phyloP scores from a whole-genome alignment of 2,888 invertebrate genomes.

The Tipula unca region DNA sequence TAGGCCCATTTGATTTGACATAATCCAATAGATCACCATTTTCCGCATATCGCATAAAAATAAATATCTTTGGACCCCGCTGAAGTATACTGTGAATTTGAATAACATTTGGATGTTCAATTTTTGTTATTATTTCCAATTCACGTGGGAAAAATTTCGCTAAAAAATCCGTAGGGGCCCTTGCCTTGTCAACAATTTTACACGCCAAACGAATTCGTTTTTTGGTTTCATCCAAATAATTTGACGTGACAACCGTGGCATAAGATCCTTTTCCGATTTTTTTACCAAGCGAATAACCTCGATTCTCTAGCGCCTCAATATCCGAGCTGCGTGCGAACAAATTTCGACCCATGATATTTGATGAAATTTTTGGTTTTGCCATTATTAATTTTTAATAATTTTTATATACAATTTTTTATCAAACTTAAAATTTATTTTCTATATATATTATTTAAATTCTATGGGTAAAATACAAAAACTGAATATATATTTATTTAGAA shows the following conservation, averaged over 20 bases:
- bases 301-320: slow-evolving; percentile 73
- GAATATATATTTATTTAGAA: not conserved
- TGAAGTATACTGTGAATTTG: slow-evolving; percentile 82
- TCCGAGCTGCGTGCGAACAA: slow-evolving; percentile 69
- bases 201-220: slow-evolving; percentile 63
- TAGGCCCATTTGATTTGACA: slow-evolving; percentile 65
- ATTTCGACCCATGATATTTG: slow-evolving; percentile 18
- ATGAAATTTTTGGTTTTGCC: slow-evolving; percentile 14
- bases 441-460: not conserved
- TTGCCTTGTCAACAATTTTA: slow-evolving; percentile 85
- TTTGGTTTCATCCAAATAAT: slow-evolving; percentile 64
- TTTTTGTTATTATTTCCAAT: slow-evolving; percentile 77
- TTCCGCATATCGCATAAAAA: slow-evolving; percentile 86
- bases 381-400: slow-evolving; percentile 14
- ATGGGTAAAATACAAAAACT: not conserved
- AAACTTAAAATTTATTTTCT: not conserved
- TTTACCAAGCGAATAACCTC: slow-evolving; percentile 72
- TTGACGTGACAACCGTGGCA: slow-evolving; percentile 81
- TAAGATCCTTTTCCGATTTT: slow-evolving; percentile 89
- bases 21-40: slow-evolving; percentile 84
- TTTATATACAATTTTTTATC: not conserved
- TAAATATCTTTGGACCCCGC: slow-evolving; percentile 73
- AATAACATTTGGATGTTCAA: slow-evolving; percentile 85
- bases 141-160: slow-evolving; percentile 91
- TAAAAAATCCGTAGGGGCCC: slow-evolving; percentile 81